Evolutionary conservation across 23 tunicate genomes (phyloP), one percentile per base, ranked within the genome.

Genomic region (Pegea sp.): DNA sequence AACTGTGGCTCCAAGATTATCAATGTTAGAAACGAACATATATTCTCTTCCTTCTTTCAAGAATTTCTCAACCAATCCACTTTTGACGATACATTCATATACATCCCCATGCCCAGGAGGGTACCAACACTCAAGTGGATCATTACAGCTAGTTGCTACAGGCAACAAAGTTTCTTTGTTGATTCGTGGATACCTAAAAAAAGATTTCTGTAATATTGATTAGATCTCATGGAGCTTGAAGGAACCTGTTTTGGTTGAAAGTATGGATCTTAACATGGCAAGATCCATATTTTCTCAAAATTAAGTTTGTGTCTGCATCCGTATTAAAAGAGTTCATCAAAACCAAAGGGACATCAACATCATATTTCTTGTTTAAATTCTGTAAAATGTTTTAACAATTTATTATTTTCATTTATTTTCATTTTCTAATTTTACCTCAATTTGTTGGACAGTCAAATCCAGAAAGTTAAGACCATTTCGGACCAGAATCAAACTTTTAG

Each of bases 101-200:
- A 88, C 69, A 46, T 88, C 97, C 26, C 97, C 97, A 60, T 88
- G 97, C 30, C 97, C 97, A 2, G 97, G 97, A 4, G 97, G 97
- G 75, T 88, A 88, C 97, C 97, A 88, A 18, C 68, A 61, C 49
- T 88, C 97, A 34, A 78, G 73, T 21, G 77, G 57, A 43, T 66
- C 79, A 30, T 88, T 53, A n/a, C 57, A 55, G 20, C 72, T 33
- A 46, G 67, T 74, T 8, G 97, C 69, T 28, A 88, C 70, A 21
- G 97, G 97, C 25, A 88, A 66, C 3, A 88, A 56, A 1, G 97
- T 70, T 29, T 88, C 97, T 53, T 88, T 88, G 74, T 88, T 88
- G 52, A 88, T 75, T 30, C 97, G 64, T n/a, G 97, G 97, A 55
- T 75, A 88, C 34, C 69, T 63, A 34, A 1, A 6, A 52, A 6